phyloP scores from a whole-genome alignment of 2,888 invertebrate species.

The Drepanosiphum platanoidis region DNA sequence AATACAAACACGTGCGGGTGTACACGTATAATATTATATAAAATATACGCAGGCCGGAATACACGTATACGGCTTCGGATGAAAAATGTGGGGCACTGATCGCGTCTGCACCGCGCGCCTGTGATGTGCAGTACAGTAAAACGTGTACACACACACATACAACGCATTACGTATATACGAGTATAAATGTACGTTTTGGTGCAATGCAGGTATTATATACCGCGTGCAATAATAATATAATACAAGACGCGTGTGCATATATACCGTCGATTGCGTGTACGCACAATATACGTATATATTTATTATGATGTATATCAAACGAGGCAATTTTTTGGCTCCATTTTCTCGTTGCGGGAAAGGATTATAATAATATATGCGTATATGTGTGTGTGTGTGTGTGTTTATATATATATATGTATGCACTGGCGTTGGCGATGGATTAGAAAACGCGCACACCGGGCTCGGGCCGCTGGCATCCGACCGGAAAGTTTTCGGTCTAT shows the following conservation, averaged over 20 bases:
- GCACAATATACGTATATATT: not conserved
- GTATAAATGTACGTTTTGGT: constrained; percentile 14
- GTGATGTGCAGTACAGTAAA: not conserved
- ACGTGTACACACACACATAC: not conserved
- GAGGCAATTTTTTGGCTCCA: constrained; percentile 41
- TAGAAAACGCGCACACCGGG: not conserved
- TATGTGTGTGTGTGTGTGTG: not conserved
- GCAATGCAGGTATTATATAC: constrained; percentile 48
- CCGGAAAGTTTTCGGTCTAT: constrained; percentile 21
- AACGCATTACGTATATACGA: not conserved
- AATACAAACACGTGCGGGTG: not conserved
- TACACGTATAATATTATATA: not conserved
- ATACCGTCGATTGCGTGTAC: no score
- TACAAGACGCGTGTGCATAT: no score
- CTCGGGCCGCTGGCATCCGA: not conserved
- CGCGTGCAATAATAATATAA: not conserved
- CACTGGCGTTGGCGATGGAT: not conserved
- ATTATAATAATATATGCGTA: not conserved
- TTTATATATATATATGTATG: no score
- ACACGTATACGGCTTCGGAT: constrained; percentile 30
- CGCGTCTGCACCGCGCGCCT: not conserved
- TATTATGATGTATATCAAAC: not conserved
- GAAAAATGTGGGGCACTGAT: constrained; percentile 12
- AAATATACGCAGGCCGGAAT: not conserved
- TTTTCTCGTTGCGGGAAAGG: constrained; percentile 38